These are phyloP conservation scores for Albula goreensis DNA, from an alignment of 2,113 vertebrate genomes.

Conservation along the genomic window DNA sequence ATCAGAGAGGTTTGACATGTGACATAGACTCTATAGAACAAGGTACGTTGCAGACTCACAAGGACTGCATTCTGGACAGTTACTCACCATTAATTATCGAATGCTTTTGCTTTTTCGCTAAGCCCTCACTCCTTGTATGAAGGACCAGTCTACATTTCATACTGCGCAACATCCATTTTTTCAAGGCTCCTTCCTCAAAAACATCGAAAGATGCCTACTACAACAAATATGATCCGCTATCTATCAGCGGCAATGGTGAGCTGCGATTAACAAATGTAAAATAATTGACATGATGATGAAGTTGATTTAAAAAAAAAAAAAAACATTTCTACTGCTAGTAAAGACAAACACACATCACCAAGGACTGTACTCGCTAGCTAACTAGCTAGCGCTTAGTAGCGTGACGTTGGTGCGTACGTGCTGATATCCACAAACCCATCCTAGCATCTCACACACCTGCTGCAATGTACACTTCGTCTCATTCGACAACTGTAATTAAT, in stretches of 20 bases:
- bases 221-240: background rate
- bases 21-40: too few relatives aligned
- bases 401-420: conserved; percentile 1
- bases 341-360: background rate
- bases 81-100: too few relatives aligned
- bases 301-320: too few relatives aligned
- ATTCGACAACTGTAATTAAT: background rate
- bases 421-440: background rate
- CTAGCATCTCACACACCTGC: background rate
- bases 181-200: too few relatives aligned
- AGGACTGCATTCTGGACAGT: too few relatives aligned
- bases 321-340: background rate
- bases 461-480: background rate
- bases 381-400: background rate
- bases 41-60: too few relatives aligned
- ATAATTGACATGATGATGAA: too few relatives aligned
- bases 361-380: background rate
- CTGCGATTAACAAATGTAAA: too few relatives aligned
- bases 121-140: background rate
- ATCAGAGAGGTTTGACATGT: too few relatives aligned
- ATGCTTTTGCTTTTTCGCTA: background rate
- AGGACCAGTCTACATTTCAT: background rate
- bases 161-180: background rate
- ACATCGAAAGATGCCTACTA: too few relatives aligned
- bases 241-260: too few relatives aligned